These are phyloP conservation scores for Drosophila pseudotakahashii DNA, from an alignment of 2,888 invertebrate genomes.

Conservation along the genomic window DNA sequence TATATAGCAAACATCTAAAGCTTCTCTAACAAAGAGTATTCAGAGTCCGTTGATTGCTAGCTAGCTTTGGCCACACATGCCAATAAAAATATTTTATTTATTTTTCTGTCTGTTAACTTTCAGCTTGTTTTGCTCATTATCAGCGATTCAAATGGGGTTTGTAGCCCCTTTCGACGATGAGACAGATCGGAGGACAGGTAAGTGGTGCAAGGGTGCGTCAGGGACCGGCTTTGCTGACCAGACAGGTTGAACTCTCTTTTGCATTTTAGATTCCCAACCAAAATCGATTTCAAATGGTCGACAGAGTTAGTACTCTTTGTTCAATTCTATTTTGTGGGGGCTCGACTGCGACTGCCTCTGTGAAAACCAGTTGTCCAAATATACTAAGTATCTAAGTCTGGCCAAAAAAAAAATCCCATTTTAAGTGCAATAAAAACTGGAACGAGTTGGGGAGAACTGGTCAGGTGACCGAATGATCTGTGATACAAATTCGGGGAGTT, in stretches of 20 bases:
- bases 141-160: constrained; percentile 43
- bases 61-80: constrained; percentile 13
- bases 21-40: constrained; percentile 6
- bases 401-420: neutral
- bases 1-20: neutral
- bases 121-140: constrained; percentile 47
- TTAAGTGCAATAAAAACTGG: constrained; percentile 14
- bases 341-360: constrained; percentile 39
- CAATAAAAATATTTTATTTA: constrained; percentile 14
- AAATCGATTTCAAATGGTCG: constrained; percentile 11
- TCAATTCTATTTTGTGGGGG: constrained; percentile 24
- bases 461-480: constrained; percentile 26
- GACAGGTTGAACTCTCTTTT: constrained; percentile 13
- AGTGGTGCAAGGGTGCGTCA: constrained; percentile 16
- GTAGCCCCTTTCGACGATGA: constrained; percentile 27
- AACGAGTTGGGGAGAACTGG: neutral
- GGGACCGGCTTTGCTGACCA: constrained; percentile 31
- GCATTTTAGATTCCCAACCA: constrained; percentile 16
- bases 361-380: constrained; percentile 17
- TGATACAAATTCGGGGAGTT: constrained; percentile 1
- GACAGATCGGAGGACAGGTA: constrained; percentile 12
- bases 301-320: constrained; percentile 24
- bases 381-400: neutral
- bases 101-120: constrained; percentile 18
- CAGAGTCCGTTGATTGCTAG: constrained; percentile 9